Percentiles rank a stretch among this genome's conserved stretches.
These are phyloP conservation scores for Pteromalus puparum DNA, from an alignment of 1,140 invertebrate genomes.

Conservation along the genomic window DNA sequence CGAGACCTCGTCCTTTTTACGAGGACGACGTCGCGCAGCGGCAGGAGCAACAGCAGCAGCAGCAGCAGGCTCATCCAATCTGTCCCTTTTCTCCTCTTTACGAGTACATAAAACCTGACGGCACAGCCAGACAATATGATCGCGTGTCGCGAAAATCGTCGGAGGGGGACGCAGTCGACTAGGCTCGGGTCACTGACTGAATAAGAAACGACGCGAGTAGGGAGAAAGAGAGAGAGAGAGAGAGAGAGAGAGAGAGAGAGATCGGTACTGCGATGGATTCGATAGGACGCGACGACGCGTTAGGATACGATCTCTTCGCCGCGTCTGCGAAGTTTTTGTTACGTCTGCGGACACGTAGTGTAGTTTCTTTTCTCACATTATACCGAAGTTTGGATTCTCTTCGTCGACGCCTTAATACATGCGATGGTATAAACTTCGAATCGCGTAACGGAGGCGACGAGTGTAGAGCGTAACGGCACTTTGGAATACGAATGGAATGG, in stretches of 20 bases:
- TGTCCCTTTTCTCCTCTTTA: conserved; percentile 22
- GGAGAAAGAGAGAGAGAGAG: too few relatives aligned
- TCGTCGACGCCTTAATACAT: too few relatives aligned
- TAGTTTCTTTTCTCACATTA: not conserved
- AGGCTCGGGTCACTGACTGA: conserved; percentile 23
- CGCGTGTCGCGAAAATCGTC: not conserved
- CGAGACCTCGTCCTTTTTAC: not conserved
- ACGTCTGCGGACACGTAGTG: not conserved
- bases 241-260: not conserved
- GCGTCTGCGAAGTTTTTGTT: not conserved
- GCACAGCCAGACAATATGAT: not conserved
- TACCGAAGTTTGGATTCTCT: too few relatives aligned
- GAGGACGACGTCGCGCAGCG: not conserved
- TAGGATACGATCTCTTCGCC: not conserved
- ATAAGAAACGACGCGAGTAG: not conserved
- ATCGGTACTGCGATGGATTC: not conserved
- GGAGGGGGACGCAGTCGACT: not conserved
- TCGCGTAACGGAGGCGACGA: not conserved
- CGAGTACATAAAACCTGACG: conserved; percentile 19
- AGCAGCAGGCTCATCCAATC: conserved; percentile 5
- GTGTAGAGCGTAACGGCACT: not conserved
- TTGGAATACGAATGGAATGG: not conserved
- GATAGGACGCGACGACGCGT: not conserved
- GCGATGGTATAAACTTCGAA: too few relatives aligned
- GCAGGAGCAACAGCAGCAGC: not conserved